Conservation (phyloP, 2,888 invertebrate species). For the Lamellibrachia satsuma region DNA sequence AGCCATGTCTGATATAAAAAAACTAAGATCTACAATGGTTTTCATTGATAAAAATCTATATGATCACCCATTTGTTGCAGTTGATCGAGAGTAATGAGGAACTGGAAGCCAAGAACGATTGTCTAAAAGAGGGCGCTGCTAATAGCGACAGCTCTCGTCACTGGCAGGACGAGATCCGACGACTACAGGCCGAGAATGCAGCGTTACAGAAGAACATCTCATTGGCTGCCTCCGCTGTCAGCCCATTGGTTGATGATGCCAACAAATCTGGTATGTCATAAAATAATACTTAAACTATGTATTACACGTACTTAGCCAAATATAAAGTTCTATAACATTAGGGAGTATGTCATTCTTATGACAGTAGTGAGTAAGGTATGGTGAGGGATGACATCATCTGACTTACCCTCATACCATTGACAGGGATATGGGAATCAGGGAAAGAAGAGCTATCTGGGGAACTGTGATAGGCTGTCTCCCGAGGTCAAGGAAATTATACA, state of each 20-base stretch:
- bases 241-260: neutral
- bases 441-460: no score
- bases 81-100: slow-evolving; percentile 66
- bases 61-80: slow-evolving; percentile 41
- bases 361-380: no score
- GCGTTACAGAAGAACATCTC: slow-evolving; percentile 62
- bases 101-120: slow-evolving; percentile 64
- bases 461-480: no score
- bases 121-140: slow-evolving; percentile 51
- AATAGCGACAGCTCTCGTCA: slow-evolving; percentile 30
- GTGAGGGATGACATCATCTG: no score
- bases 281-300: neutral
- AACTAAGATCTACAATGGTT: no score
- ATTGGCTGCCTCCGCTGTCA: neutral
- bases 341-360: no score
- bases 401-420: no score
- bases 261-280: neutral
- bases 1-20: no score
- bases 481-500: neutral
- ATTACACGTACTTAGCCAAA: neutral
- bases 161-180: slow-evolving; percentile 57
- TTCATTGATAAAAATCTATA: no score
- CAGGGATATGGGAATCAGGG: no score
- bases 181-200: slow-evolving; percentile 64
- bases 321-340: no score